A percentile compares a stretch with the other conserved stretches of the same genome.
Conservation (phyloP, 2,797 vertebrate genomes). For the Lacerta agilis region DNA sequence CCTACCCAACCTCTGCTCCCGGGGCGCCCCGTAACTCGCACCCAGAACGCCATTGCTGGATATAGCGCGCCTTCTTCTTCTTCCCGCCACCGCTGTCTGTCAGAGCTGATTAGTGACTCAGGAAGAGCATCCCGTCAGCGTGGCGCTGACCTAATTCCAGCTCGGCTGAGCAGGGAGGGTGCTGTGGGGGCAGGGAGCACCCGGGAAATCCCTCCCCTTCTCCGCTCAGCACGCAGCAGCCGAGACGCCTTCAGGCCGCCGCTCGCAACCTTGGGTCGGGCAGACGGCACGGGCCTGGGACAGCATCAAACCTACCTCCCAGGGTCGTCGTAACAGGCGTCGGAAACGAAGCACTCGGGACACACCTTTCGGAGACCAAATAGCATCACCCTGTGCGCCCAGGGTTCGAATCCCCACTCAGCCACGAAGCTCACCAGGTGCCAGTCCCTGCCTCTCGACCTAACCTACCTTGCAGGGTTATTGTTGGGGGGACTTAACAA, state of each 20-base stretch:
- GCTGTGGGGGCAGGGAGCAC: not conserved
- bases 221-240: not conserved
- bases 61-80: not conserved
- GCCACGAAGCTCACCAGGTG: no score
- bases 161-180: not conserved
- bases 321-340: no score
- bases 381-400: not conserved
- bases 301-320: not conserved
- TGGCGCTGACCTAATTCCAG: constrained; percentile 68
- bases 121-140: not conserved
- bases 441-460: no score
- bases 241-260: not conserved
- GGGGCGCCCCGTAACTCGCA: not conserved
- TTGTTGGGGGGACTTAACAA: no score
- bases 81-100: constrained; percentile 18
- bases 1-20: rapidly evolving
- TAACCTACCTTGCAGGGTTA: no score
- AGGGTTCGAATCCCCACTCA: no score
- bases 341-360: rapidly evolving
- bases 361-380: not conserved
- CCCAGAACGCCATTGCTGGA: not conserved
- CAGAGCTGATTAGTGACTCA: constrained; percentile 37
- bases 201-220: not conserved
- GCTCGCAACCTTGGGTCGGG: not conserved
- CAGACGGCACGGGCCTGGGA: not conserved